These are phyloP conservation scores for Empis livida DNA, from an alignment of 2,888 invertebrate genomes.

Conservation along the genomic window DNA sequence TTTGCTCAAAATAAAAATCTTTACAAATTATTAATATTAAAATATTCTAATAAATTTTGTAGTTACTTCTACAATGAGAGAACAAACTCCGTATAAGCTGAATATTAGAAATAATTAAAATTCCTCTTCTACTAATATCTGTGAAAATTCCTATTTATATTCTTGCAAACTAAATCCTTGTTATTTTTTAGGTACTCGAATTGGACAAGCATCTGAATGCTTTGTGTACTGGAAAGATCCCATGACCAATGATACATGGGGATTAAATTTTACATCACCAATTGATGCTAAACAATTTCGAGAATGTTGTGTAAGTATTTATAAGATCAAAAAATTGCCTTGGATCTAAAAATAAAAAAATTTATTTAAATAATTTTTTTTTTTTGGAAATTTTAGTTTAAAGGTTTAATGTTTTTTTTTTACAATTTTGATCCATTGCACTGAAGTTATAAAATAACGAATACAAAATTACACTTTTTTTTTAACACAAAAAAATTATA, in stretches of 20 bases:
- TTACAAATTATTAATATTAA: too few species aligned
- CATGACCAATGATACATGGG: slow-evolving; percentile 96
- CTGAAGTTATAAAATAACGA: too few species aligned
- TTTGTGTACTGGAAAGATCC: slow-evolving; percentile 99
- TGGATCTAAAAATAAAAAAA: slow-evolving; percentile 17
- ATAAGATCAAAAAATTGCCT: slow-evolving; percentile 16
- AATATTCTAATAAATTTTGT: too few species aligned
- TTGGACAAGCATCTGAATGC: slow-evolving; percentile 96
- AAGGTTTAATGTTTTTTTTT: slow-evolving; percentile 2
- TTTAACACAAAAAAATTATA: too few species aligned
- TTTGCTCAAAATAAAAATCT: too few species aligned
- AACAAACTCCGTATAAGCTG: too few species aligned
- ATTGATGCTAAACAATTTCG: slow-evolving; percentile 95
- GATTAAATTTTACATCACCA: slow-evolving; percentile 93
- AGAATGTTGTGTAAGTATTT: slow-evolving; percentile 87
- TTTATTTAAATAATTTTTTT: slow-evolving; percentile 3
- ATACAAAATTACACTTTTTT: too few species aligned
- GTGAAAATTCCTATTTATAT: background rate
- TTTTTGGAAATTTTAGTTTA: slow-evolving; percentile 2
- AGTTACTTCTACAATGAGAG: too few species aligned
- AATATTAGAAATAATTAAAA: too few species aligned
- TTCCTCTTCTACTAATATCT: too few species aligned
- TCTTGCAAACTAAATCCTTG: background rate
- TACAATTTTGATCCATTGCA: too few species aligned
- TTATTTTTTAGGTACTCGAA: slow-evolving; percentile 66